Evolutionary conservation across 2,888 invertebrate genomes (phyloP).

Genomic region (Leptogaster cylindrica): DNA sequence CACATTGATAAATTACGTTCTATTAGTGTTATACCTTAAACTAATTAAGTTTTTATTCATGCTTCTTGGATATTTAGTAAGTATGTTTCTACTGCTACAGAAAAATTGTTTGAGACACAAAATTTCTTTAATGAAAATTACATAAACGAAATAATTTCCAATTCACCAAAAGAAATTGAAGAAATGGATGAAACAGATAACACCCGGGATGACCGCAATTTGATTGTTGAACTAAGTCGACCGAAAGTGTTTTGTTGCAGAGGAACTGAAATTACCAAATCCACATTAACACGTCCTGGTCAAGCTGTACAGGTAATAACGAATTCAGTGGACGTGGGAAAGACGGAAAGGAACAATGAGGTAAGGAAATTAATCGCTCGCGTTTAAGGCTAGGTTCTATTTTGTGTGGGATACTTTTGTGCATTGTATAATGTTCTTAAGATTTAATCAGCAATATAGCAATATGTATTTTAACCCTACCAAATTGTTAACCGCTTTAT

Average conservation of each 20-base stretch:
- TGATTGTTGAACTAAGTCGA: slow-evolving; percentile 53
- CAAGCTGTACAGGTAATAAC: slow-evolving; percentile 77
- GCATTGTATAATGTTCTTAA: too few species aligned
- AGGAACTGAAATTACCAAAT: slow-evolving; percentile 50
- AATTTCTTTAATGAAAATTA: slow-evolving; percentile 61
- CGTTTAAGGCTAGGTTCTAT: too few species aligned
- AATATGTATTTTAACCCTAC: too few species aligned
- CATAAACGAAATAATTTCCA: slow-evolving; percentile 62
- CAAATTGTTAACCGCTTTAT: too few species aligned
- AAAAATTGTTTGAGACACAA: slow-evolving; percentile 10
- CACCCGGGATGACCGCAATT: slow-evolving; percentile 59
- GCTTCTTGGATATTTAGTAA: slow-evolving; percentile 32
- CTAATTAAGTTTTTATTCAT: slow-evolving; percentile 35
- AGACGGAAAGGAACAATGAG: slow-evolving; percentile 1
- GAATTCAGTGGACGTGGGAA: slow-evolving; percentile 53
- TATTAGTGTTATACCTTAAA: too few species aligned
- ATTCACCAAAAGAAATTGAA: slow-evolving; percentile 51
- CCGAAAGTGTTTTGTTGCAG: slow-evolving; percentile 59
- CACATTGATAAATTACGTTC: too few species aligned
- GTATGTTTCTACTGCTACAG: slow-evolving; percentile 50
- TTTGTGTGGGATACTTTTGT: too few species aligned
- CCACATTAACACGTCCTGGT: slow-evolving; percentile 65
- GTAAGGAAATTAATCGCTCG: too few species aligned
- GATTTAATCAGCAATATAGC: too few species aligned
- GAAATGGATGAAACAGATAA: slow-evolving; percentile 60